Evolutionary conservation across 1,140 invertebrate genomes (phyloP).

Genomic region (Panagrolaimus sp.): DNA sequence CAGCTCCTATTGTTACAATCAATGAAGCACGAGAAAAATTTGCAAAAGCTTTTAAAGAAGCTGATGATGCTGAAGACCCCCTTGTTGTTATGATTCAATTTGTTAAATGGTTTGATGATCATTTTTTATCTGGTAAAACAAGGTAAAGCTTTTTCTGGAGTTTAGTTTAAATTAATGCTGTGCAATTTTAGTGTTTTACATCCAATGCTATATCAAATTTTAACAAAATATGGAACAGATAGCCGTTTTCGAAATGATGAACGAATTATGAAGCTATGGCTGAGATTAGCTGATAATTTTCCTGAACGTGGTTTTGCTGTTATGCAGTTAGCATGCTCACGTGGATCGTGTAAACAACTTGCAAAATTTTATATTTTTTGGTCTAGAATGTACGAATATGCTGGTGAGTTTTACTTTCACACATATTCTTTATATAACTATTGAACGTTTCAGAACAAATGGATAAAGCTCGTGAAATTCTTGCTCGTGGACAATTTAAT

Average conservation of each 20-base stretch:
- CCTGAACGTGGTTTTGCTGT: slow-evolving; percentile 12
- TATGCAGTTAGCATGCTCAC: not conserved
- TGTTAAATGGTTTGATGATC: not conserved
- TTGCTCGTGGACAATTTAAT: not conserved
- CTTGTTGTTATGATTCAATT: not conserved
- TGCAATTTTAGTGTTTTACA: not conserved
- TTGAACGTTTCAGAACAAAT: not conserved
- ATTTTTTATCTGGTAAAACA: not conserved
- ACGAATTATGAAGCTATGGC: slow-evolving; percentile 7
- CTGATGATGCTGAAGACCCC: not conserved
- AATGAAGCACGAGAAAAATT: not conserved
- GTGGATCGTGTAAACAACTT: not conserved
- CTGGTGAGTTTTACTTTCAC: not conserved
- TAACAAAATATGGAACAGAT: not conserved
- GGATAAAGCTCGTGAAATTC: not conserved
- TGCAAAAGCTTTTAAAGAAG: not conserved
- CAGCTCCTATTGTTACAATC: not conserved
- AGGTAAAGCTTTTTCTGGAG: no score
- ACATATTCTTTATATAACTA: not conserved
- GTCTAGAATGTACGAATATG: slow-evolving; percentile 8
- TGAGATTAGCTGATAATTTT: not conserved
- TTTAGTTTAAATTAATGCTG: no score
- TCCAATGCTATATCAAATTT: not conserved
- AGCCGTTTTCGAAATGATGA: not conserved
- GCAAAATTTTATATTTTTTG: slow-evolving; percentile 10